phyloP scores from a whole-genome alignment of 2,888 invertebrate species.

The Agelastica alni region DNA sequence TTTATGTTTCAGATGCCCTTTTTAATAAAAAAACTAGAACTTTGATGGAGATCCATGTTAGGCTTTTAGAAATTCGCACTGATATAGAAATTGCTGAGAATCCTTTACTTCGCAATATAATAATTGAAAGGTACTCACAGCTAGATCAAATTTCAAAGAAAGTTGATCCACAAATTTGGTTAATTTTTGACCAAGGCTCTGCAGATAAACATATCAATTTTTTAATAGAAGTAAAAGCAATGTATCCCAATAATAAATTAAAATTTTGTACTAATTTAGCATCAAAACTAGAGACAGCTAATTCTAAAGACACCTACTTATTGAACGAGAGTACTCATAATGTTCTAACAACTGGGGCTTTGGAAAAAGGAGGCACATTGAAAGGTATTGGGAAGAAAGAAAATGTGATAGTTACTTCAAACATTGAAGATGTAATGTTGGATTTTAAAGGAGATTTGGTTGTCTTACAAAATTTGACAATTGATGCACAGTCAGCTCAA shows the following conservation, averaged over 20 bases:
- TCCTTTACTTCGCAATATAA: constrained; percentile 61
- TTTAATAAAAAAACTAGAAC: constrained; percentile 52
- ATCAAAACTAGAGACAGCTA: constrained; percentile 55
- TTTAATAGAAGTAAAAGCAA: constrained; percentile 54
- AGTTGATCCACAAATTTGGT: constrained; percentile 49
- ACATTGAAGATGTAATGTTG: constrained; percentile 60
- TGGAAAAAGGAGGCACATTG: constrained; percentile 59
- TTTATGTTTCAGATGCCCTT: constrained; percentile 37
- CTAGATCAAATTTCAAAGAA: constrained; percentile 24
- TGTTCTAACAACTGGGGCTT: constrained; percentile 58
- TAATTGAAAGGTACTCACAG: constrained; percentile 44
- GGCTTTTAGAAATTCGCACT: constrained; percentile 62
- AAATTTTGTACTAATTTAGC: constrained; percentile 55
- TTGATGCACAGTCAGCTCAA: constrained; percentile 60
- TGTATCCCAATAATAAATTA: constrained; percentile 53
- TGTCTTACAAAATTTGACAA: constrained; percentile 60
- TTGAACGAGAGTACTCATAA: constrained; percentile 59
- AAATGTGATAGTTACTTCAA: constrained; percentile 51
- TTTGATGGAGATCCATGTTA: constrained; percentile 62
- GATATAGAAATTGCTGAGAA: constrained; percentile 66
- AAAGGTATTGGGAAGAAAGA: constrained; percentile 44
- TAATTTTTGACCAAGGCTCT: constrained; percentile 58
- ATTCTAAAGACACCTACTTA: constrained; percentile 58
- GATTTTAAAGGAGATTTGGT: constrained; percentile 61
- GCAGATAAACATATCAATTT: constrained; percentile 57